Base-by-base conservation (phyloP, 53 echinoderm and acorn worm genomes). In the Stichopus horrens region DNA sequence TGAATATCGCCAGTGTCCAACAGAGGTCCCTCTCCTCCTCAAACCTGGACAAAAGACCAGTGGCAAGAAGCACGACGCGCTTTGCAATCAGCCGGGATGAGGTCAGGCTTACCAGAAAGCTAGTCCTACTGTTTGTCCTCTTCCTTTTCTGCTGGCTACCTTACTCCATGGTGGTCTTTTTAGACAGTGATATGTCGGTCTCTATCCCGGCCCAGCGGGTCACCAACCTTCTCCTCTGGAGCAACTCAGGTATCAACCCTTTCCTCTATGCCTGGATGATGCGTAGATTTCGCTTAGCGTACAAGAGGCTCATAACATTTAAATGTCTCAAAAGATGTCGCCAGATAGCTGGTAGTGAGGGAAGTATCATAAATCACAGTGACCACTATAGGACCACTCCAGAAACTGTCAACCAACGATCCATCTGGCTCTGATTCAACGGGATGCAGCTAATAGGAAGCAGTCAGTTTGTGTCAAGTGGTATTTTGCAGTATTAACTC, bases 231-330 rank as follows among this genome's bases (percentile, higher is more conserved):
- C 88, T 90, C 88, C 23, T 94, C 22, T 96, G 96, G 96, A 54
- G 93, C 16, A 89, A 89, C 73, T 93, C 94, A 0, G 91, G 89
- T 7, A 55, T 96, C 5, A 94, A 96, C 66, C 96, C 96, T 6
- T 96, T 90, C 73, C 93, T 96, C 20, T 96, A 94, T 58, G 96
- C 94, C 53, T 92, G 94, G 91, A 92, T 95, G 91, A 93, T 90
- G 78, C 79, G 86, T 3, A 88, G 89, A 52, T 96, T 96, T 86
- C 90, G 96, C 0, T 71, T 89, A 67, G 95, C 93, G 5, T 96
- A 95, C 88, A 96, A 92, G 85, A 73, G 87, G 13, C 83, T 92
- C 57, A 66, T 89, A 14, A 89, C 52, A 56, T 92, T 86, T 79
- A 51, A 77, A 7, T 74, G 74, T 14, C 22, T 74, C 20, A 87